phyloP scores from a whole-genome alignment of 2,888 invertebrate species.

The Rhingia campestris region DNA sequence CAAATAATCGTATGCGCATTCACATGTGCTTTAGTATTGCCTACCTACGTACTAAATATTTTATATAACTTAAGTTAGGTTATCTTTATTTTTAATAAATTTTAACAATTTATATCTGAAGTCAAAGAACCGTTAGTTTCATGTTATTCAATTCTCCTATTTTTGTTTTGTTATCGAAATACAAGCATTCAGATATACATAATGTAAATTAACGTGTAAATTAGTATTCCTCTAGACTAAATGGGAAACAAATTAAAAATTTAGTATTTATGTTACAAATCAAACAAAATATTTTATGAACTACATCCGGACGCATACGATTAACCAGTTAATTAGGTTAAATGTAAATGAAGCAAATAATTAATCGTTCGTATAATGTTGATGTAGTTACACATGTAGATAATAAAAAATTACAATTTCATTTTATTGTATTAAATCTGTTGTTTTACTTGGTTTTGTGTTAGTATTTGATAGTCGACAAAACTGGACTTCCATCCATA shows the following conservation, averaged over 20 bases:
- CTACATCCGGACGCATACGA: conserved; percentile 7
- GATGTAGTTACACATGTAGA: too few relatives aligned
- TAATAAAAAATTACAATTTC: too few relatives aligned
- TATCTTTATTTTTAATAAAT: not conserved
- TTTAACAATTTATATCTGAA: not conserved
- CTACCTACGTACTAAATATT: not conserved
- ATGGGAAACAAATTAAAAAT: conserved; percentile 2
- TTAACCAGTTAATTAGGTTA: not conserved
- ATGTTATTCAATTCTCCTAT: too few relatives aligned
- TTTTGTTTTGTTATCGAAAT: too few relatives aligned
- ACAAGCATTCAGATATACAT: not conserved
- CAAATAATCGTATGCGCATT: not conserved
- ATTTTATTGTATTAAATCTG: too few relatives aligned
- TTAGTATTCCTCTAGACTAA: conserved; percentile 28
- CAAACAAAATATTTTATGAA: not conserved
- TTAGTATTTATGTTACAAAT: conserved; percentile 25
- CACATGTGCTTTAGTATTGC: not conserved
- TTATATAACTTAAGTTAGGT: not conserved
- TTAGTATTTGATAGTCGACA: too few relatives aligned
- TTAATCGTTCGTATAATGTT: too few relatives aligned
- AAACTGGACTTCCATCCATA: too few relatives aligned
- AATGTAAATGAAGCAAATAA: too few relatives aligned
- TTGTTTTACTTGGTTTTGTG: too few relatives aligned
- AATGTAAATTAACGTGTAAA: conserved; percentile 41
- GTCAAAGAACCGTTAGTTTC: not conserved